phyloP scores from a whole-genome alignment of 1,140 invertebrate genomes.

The Tachypleus tridentatus region DNA sequence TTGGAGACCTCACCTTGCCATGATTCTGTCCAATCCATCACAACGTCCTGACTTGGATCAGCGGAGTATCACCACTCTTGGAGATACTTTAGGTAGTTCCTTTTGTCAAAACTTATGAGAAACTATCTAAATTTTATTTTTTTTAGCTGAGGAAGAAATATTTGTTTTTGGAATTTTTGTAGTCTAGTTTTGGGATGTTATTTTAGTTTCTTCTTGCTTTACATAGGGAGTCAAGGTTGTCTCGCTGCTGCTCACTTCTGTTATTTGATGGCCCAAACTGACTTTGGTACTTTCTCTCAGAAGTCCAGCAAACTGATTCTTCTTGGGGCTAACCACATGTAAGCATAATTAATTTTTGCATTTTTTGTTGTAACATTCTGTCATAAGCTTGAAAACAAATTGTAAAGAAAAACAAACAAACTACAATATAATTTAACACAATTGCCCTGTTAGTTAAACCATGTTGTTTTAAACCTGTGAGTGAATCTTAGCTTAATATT shows the following conservation, averaged over 20 bases:
- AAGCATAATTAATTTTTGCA: conserved; percentile 8
- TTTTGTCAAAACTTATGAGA: conserved; percentile 9
- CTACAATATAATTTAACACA: no score
- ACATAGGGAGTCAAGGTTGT: conserved; percentile 43
- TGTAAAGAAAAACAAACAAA: no score
- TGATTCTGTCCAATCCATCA: conserved; percentile 81
- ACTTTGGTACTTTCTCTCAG: conserved; percentile 50
- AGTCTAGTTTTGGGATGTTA: not conserved
- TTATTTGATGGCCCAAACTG: conserved; percentile 74
- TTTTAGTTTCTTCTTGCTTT: conserved; percentile 17
- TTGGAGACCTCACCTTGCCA: conserved; percentile 88
- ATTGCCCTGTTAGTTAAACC: no score
- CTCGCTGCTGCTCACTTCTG: conserved; percentile 84
- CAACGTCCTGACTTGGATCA: conserved; percentile 63
- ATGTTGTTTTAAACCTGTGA: no score
- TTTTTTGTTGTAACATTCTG: not conserved
- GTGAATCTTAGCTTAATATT: no score
- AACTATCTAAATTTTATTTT: conserved; percentile 7
- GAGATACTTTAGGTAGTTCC: conserved; percentile 43
- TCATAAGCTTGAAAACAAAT: no score
- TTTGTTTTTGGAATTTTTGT: conserved; percentile 5
- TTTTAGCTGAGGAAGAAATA: not conserved
- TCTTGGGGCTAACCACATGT: conserved; percentile 50
- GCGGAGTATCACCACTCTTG: conserved; percentile 65
- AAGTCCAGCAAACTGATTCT: conserved; percentile 56